Conservation (phyloP, 2,113 vertebrate species). For the Cebidichthys violaceus region DNA sequence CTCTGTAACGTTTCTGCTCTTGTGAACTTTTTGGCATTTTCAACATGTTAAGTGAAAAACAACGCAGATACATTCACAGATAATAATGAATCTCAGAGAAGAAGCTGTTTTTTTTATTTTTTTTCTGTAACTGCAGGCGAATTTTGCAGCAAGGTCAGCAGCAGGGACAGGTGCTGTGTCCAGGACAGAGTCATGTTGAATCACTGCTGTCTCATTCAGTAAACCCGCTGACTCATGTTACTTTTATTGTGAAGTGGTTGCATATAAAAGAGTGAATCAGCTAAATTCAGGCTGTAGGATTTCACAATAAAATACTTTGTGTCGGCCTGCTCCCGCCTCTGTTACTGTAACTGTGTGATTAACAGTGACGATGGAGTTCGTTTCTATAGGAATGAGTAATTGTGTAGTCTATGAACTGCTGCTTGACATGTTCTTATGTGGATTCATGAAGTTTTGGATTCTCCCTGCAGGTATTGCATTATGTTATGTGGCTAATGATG, state of each 20-base stretch:
- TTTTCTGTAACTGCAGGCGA: not conserved
- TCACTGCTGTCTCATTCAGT: conserved; percentile 33
- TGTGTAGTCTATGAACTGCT: not conserved
- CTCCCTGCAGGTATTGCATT: not conserved
- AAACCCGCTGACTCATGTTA: conserved; percentile 37
- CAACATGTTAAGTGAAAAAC: not conserved
- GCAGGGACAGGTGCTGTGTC: not conserved
- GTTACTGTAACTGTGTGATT: conserved; percentile 19
- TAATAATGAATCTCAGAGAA: not conserved
- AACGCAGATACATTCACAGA: not conserved
- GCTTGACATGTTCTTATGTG: not conserved
- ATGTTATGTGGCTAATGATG: not conserved
- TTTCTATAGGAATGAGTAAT: not conserved
- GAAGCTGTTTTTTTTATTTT: not conserved
- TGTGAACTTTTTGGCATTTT: not conserved
- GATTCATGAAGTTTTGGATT: conserved; percentile 4
- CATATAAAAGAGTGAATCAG: conserved; percentile 13
- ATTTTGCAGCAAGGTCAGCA: conserved; percentile 15
- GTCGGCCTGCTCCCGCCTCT: not conserved
- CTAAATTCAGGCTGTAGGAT: not conserved
- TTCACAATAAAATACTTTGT: not conserved
- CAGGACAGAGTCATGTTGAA: conserved; percentile 47
- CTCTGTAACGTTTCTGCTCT: not conserved
- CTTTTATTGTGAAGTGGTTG: not conserved
- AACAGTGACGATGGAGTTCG: not conserved